Conservation (phyloP, 2,113 vertebrate genomes). For the Colistium nudipinnis region DNA sequence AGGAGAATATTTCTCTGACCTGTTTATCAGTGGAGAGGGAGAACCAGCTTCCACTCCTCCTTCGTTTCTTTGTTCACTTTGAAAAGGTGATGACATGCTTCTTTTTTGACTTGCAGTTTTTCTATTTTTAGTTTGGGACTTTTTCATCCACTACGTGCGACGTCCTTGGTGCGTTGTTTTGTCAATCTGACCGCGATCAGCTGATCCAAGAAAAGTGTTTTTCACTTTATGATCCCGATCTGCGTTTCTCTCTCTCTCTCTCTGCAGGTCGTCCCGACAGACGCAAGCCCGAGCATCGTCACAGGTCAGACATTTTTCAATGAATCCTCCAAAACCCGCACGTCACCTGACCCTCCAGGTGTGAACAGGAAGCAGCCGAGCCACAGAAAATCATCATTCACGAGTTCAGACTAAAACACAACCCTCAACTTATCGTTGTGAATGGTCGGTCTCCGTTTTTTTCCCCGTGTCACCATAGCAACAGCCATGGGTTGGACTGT, state of each 20-base stretch:
- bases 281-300: slow-evolving; percentile 72
- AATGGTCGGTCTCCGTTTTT: no score
- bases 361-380: not conserved
- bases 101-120: not conserved
- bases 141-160: no score
- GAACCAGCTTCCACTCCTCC: not conserved
- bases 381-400: no score
- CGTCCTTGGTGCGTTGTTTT: no score
- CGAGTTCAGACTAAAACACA: not conserved
- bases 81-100: not conserved
- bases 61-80: not conserved
- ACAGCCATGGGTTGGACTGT: not conserved
- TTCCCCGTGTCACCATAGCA: no score
- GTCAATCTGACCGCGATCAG: no score
- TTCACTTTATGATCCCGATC: not conserved
- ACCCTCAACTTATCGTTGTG: no score
- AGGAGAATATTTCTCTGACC: no score
- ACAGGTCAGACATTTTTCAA: slow-evolving; percentile 53
- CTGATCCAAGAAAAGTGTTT: no score
- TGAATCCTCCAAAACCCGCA: not conserved
- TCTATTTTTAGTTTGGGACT: no score
- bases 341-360: not conserved
- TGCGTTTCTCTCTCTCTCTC: slow-evolving; percentile 14
- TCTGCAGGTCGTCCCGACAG: slow-evolving; percentile 65
- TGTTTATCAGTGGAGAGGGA: no score